These are phyloP conservation scores for Antechinus stuartii DNA, from an alignment of 2,113 vertebrate species.

Conservation along the genomic window DNA sequence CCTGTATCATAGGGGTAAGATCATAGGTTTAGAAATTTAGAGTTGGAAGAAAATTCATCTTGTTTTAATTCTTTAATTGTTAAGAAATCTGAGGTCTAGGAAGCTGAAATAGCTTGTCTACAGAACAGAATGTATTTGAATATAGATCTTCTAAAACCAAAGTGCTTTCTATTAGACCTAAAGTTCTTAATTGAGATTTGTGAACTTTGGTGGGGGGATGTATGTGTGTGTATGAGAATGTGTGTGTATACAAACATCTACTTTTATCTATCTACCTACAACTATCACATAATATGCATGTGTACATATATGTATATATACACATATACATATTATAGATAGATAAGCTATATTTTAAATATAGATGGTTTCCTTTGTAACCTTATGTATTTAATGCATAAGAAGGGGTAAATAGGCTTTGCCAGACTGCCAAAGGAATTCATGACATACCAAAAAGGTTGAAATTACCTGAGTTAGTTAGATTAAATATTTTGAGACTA, in stretches of 20 bases:
- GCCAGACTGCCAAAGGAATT: background rate
- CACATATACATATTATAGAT: background rate
- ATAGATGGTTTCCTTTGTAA: background rate
- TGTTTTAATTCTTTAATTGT: background rate
- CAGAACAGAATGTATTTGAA: background rate
- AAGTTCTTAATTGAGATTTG: background rate
- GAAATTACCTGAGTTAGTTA: background rate
- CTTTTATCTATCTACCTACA: no score
- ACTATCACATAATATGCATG: background rate
- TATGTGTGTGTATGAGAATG: no score
- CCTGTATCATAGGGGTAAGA: background rate
- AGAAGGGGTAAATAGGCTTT: background rate
- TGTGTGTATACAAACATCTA: no score
- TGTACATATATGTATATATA: background rate
- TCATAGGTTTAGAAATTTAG: background rate
- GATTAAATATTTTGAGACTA: background rate
- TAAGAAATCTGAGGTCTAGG: background rate
- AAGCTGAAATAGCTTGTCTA: background rate
- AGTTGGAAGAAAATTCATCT: background rate
- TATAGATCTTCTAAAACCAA: background rate
- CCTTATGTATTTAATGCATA: background rate
- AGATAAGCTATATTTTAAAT: background rate
- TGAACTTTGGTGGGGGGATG: background rate
- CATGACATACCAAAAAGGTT: background rate
- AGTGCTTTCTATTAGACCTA: background rate